Conservation (phyloP, 2,113 vertebrate genomes). For the Phoenicopterus ruber region DNA sequence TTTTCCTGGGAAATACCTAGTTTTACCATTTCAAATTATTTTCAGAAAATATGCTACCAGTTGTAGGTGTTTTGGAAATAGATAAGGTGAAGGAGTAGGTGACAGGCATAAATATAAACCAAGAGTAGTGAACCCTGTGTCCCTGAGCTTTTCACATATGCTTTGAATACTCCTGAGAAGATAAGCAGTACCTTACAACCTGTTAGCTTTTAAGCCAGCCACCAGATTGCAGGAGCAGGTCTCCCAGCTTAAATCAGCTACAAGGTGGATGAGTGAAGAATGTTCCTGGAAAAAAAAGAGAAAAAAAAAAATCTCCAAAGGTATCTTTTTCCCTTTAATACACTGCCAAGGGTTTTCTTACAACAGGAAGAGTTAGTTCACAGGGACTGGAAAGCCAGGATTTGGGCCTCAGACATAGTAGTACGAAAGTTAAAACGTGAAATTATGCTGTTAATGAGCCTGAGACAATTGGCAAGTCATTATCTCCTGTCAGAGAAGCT, state of each 20-base stretch:
- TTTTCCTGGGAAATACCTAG: not conserved
- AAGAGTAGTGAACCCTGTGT: not conserved
- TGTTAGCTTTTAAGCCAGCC: not conserved
- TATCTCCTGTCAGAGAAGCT: not conserved
- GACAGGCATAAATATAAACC: not conserved
- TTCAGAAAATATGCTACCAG: not conserved
- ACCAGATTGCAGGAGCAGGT: not conserved
- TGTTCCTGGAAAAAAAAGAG: not conserved
- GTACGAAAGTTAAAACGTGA: not conserved
- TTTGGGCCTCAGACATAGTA: not conserved
- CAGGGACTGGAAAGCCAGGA: not conserved
- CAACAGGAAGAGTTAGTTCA: conserved; percentile 3
- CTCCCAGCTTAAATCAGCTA: not conserved
- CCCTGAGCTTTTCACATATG: not conserved
- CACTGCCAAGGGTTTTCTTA: conserved; percentile 11
- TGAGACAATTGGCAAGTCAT: conserved; percentile 6
- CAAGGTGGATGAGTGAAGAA: not conserved
- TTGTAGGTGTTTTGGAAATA: not conserved
- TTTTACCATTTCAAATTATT: not conserved
- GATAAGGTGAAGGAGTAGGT: not conserved
- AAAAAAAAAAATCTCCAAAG: not conserved
- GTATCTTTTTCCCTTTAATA: conserved; percentile 10
- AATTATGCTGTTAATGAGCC: conserved; percentile 15
- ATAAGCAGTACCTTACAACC: not conserved
- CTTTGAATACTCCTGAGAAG: not conserved